Conservation (phyloP, 1,140 invertebrate genomes). For the Tetramorium parvispinum region DNA sequence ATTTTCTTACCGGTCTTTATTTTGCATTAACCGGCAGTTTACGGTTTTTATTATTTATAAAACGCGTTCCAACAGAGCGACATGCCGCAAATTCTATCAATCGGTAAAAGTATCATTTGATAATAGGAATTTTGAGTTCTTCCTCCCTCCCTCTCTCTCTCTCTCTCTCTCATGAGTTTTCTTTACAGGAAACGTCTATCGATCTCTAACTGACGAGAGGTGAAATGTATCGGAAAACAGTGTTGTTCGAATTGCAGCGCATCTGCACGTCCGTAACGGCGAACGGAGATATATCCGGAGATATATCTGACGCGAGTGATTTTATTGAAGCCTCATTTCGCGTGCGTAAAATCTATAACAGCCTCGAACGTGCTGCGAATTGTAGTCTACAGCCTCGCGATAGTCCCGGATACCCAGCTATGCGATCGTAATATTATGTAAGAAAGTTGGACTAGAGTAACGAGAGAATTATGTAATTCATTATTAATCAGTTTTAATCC, state of each 20-base stretch:
- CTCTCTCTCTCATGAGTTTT: not conserved
- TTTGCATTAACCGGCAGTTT: not conserved
- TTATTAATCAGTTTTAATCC: conserved; percentile 12
- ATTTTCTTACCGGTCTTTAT: not conserved
- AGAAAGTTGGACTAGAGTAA: not conserved
- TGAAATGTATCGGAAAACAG: conserved; percentile 45
- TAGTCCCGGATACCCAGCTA: not conserved
- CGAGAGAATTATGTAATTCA: not conserved
- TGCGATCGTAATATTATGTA: not conserved
- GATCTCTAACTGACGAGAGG: conserved; percentile 26
- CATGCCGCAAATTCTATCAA: not conserved
- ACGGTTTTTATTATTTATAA: not conserved
- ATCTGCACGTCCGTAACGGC: not conserved
- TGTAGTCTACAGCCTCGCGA: not conserved
- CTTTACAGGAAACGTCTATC: not conserved
- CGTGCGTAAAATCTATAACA: conserved; percentile 32
- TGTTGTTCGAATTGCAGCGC: conserved; percentile 28
- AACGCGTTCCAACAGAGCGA: not conserved
- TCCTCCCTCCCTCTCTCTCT: no score
- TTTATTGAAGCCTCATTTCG: conserved; percentile 26
- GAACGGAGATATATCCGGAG: conserved; percentile 15
- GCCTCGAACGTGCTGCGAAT: not conserved
- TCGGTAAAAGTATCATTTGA: not conserved
- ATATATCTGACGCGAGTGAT: conserved; percentile 31
- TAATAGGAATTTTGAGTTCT: conserved; percentile 18